These are phyloP conservation scores for Polyommatus icarus DNA, from an alignment of 2,888 invertebrate genomes.

Conservation along the genomic window DNA sequence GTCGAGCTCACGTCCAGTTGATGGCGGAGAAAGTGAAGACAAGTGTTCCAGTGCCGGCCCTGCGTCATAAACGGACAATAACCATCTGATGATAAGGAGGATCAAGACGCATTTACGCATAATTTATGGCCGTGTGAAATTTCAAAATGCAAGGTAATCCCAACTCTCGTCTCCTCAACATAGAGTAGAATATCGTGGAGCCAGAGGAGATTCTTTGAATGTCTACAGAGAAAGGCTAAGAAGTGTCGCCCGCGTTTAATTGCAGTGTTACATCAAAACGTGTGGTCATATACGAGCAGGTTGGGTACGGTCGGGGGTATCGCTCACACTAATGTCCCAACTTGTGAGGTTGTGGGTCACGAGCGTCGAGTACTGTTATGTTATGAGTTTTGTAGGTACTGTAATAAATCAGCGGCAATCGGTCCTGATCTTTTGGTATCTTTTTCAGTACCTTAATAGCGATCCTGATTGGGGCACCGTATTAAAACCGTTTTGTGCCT, in stretches of 20 bases:
- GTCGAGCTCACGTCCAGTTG: neutral
- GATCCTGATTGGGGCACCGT: neutral
- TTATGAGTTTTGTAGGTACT: neutral
- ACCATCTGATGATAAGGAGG: slow-evolving; percentile 44
- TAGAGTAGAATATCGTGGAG: neutral
- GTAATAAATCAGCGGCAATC: neutral
- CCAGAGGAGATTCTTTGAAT: neutral
- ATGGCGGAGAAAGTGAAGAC: slow-evolving; percentile 19
- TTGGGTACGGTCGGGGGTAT: neutral
- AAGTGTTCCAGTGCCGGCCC: neutral
- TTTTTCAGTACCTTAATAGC: too few species aligned
- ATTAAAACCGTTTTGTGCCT: too few species aligned
- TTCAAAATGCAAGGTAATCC: neutral
- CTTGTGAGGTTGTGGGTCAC: slow-evolving; percentile 11
- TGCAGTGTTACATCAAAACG: slow-evolving; percentile 5
- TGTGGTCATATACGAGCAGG: neutral
- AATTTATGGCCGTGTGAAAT: neutral
- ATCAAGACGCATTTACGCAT: slow-evolving; percentile 44
- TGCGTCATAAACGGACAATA: slow-evolving; percentile 3
- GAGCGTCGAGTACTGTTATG: neutral
- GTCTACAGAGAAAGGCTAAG: slow-evolving; percentile 1
- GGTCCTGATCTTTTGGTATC: neutral
- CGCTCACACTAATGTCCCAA: neutral
- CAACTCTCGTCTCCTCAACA: neutral
- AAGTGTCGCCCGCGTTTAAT: slow-evolving; percentile 9